Evolutionary conservation across 2,113 vertebrate species (phyloP).

Genomic region (Eptesicus fuscus): DNA sequence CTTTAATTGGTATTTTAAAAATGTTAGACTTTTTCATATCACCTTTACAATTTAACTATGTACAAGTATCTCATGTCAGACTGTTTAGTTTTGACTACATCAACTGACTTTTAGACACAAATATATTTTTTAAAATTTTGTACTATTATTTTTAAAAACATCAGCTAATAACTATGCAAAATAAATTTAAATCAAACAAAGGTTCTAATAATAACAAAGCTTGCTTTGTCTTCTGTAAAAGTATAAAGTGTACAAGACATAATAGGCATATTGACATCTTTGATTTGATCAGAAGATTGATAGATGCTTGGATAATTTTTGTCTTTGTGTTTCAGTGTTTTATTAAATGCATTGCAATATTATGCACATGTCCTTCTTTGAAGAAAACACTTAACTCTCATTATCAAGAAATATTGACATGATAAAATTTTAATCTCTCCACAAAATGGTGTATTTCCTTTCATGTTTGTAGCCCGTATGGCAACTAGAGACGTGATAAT

Average conservation of each 20-base stretch:
- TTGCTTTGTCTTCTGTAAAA: not conserved
- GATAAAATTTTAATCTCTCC: not conserved
- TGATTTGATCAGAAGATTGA: conserved; percentile 13
- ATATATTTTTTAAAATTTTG: not conserved
- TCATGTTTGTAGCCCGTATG: not conserved
- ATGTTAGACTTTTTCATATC: not conserved
- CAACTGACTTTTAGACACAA: not conserved
- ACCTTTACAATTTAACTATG: not conserved
- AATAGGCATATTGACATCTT: not conserved
- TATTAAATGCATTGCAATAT: not conserved
- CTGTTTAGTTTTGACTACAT: not conserved
- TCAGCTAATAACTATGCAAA: not conserved
- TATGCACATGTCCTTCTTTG: not conserved
- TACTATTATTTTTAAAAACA: not conserved
- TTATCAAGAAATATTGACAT: not conserved
- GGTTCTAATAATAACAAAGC: not conserved
- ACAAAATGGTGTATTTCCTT: not conserved
- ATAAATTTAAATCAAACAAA: not conserved
- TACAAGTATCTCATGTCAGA: not conserved
- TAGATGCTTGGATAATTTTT: not conserved
- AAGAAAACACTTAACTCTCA: not conserved
- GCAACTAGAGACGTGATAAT: not conserved
- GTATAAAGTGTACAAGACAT: not conserved
- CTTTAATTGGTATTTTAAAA: not conserved
- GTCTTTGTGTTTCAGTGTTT: not conserved